Conservation (phyloP, 2,113 vertebrate species). For the Piprites chloris region DNA sequence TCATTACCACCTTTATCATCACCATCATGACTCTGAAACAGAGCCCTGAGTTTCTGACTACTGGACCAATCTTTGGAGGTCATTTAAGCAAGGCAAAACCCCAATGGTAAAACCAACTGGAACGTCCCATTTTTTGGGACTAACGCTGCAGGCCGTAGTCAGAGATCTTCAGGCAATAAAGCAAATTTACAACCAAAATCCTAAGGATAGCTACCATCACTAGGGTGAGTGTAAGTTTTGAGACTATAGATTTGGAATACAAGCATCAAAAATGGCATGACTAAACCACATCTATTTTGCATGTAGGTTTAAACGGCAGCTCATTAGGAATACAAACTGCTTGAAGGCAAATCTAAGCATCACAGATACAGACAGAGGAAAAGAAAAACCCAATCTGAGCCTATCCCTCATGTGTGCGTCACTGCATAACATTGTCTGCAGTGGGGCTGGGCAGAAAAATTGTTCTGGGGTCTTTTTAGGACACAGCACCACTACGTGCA, state of each 20-base stretch:
- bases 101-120: not conserved
- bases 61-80: rapidly evolving
- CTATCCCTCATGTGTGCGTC: not conserved
- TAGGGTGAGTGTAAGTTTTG: not conserved
- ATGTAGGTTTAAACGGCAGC: not conserved
- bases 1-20: too few species aligned
- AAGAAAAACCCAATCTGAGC: not conserved
- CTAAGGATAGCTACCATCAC: not conserved
- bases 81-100: not conserved
- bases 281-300: not conserved
- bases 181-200: not conserved
- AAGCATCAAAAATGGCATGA: not conserved
- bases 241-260: not conserved
- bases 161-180: not conserved
- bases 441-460: rapidly evolving
- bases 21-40: rapidly evolving
- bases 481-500: not conserved
- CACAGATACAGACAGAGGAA: not conserved
- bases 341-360: not conserved
- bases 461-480: not conserved
- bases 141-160: not conserved
- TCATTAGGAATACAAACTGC: constrained; percentile 9
- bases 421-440: not conserved
- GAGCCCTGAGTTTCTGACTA: not conserved
- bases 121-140: too few species aligned